Base-by-base conservation (phyloP, 1,140 invertebrate species). In the Pectinophora gossypiella region DNA sequence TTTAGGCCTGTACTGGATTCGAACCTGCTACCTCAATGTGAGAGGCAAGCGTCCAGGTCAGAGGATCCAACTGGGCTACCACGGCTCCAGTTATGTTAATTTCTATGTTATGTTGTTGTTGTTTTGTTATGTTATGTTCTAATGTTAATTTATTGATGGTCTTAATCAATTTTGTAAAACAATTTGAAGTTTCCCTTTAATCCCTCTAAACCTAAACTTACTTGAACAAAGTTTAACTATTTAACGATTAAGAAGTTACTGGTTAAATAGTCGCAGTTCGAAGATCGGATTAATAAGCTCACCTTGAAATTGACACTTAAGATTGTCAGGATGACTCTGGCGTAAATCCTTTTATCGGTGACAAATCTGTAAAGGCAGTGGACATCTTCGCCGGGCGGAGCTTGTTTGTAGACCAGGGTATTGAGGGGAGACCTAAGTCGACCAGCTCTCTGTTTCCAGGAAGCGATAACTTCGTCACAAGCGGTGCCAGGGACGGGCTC, bases 401-500 rank as follows among this genome's bases (percentile, higher is more conserved):
- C 89, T 49, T 93, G 90, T 69, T 96, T 96, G 68, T 95, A 97
- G 0, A 97, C 92, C 2, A 97, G 76, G 0, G 95, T 96, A 65
- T 97, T 97, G 1, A 95, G 85, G 0, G 96, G 95, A 0, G 94
- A 96, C 3, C 94, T 86, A 0, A 97, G 81, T 40, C 89, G 89
- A 0, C 95, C 95, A 1, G 90, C 90, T 3, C 90, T 88, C 42
- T 90, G 86, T 56, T 92, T 92, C 94, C 95, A 96, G 0, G 94
- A 93, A 3, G 93, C 91, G 68, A 96, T 96, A 0, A 93, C 91
- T 76, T 97, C 95, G 67, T 97, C 95, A 77, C 96, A 97, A 6
- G 93, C 91, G 0, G 94, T 96, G 18, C 92, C 93, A 0, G 90
- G 89, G 0, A 96, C 92, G 0, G 94, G 92, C 49, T 94, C 94